These are phyloP conservation scores for Vombatus ursinus DNA, from an alignment of 2,113 vertebrate species.

Conservation along the genomic window DNA sequence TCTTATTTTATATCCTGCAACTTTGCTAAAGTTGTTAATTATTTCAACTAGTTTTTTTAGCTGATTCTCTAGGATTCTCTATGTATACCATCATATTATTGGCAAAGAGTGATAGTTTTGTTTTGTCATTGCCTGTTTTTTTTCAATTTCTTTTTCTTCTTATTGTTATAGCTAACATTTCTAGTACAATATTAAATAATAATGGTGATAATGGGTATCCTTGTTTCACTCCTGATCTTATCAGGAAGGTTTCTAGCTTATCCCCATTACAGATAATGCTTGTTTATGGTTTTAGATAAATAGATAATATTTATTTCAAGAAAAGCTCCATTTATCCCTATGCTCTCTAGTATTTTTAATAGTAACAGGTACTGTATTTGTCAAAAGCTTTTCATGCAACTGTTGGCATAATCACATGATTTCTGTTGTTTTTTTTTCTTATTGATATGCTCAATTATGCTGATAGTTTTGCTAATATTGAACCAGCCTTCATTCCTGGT, in stretches of 20 bases:
- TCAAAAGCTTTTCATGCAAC: no score
- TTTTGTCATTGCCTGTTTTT: not conserved
- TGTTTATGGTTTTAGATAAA: not conserved
- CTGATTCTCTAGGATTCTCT: not conserved
- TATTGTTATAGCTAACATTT: not conserved
- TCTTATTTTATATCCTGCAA: not conserved
- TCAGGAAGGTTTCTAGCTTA: not conserved
- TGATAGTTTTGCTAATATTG: no score
- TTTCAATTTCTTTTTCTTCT: no score
- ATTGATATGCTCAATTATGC: no score
- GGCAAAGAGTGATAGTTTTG: not conserved
- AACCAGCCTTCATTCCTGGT: no score
- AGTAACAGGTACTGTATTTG: no score
- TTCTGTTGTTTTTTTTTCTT: no score
- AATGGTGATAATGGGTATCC: not conserved
- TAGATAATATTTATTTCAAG: no score
- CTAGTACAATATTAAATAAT: no score
- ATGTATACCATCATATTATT: not conserved
- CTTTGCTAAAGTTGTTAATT: not conserved
- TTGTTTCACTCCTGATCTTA: not conserved
- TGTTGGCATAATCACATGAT: no score
- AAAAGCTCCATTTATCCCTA: no score
- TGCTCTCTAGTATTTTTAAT: no score
- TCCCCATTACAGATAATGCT: not conserved
- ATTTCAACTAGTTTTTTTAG: not conserved